Base-by-base conservation (phyloP, 2,888 invertebrate species). In the Apeira syringaria region DNA sequence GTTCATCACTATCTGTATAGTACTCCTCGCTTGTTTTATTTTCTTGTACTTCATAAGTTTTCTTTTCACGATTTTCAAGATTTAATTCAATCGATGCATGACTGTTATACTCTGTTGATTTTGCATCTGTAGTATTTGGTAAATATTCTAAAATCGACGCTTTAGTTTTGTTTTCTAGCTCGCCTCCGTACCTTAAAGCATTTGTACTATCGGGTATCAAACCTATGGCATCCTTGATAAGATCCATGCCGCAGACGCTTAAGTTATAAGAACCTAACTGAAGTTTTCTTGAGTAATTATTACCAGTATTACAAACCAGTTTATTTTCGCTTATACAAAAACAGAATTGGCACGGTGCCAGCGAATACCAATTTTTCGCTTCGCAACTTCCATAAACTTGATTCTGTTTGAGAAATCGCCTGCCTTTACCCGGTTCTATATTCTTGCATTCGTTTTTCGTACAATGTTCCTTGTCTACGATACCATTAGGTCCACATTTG, bases 261-360 rank as follows among this genome's bases (percentile, higher is more conserved):
- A 84, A 57, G 22, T 68, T 65, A 22, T 78, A 73, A 2, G 61
- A 50, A 1, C 79, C 79, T 1, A 84, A 28, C 25, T 57, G 50
- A 1, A 76, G 40, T 27, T 53, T 58, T 8, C 57, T 61, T 0
- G 47, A 8, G 22, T 58, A 50, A 25, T 46, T 40, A 15, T 53
- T 55, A 1, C 66, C 72, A 5, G 68, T 72, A 26, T 75, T 84
- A 36, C 86, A 86, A 1, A 80, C 53, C 1, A 86, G 59, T 59
- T 74, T 80, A 37, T 76, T 75, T 55, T 65, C 55, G 5, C 68
- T 64, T 1, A 73, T 41, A 25, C 86, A 86, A 47, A 61, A 81
- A 44, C 86, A 86, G 17, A 81, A 71, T 46, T 82, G 82, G 12
- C 86, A 86, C 1, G 78, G 72, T 0, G 69, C 73, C 29, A 80